Conservation (phyloP, 1,140 invertebrate genomes). For the Calycopis cecrops region DNA sequence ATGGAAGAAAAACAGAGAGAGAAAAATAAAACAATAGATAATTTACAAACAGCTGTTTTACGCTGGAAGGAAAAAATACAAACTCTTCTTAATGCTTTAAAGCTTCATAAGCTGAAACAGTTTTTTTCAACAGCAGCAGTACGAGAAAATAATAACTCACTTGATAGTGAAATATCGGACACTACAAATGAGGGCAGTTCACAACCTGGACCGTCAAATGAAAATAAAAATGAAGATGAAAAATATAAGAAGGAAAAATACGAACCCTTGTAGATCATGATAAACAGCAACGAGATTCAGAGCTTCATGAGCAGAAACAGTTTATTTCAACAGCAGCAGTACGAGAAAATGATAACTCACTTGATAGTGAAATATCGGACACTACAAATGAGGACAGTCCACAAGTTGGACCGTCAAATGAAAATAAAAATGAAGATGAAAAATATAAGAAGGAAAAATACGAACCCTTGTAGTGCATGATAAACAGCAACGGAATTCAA, state of each 20-base stretch:
- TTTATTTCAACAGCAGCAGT: slow-evolving; percentile 17
- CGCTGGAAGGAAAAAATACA: not conserved
- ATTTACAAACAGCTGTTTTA: not conserved
- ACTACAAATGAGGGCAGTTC: not conserved
- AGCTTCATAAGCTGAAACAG: slow-evolving; percentile 21
- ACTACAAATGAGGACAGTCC: not conserved
- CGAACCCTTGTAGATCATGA: not conserved
- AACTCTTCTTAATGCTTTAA: no score
- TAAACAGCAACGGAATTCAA: no score
- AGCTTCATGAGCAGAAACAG: slow-evolving; percentile 21
- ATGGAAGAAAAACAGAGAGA: slow-evolving; percentile 18
- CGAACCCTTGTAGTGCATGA: no score
- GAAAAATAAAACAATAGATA: no score
- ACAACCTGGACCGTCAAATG: not conserved
- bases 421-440: not conserved
- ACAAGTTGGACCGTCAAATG: not conserved
- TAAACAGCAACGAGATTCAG: slow-evolving; percentile 1
- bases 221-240: not conserved
- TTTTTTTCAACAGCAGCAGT: slow-evolving; percentile 16
- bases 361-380: slow-evolving; percentile 22
- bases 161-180: slow-evolving; percentile 22
- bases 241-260: no score
- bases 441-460: no score
- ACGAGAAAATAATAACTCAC: slow-evolving; percentile 22
- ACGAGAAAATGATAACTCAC: slow-evolving; percentile 23